phyloP scores from a whole-genome alignment of 2,888 invertebrate genomes.

The Eutolmus rufibarbis region DNA sequence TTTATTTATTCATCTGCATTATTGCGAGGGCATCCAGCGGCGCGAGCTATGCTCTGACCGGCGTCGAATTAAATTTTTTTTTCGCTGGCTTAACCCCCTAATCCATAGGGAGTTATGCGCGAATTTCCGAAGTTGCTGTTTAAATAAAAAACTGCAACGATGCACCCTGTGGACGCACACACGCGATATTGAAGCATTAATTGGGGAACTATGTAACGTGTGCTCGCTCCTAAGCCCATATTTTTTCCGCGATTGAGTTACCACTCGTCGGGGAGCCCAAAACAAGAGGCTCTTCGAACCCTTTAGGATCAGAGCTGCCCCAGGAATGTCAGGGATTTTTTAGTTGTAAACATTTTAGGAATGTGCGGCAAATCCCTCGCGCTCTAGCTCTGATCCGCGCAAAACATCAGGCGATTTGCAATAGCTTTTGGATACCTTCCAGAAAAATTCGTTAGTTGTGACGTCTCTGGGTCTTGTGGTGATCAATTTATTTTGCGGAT shows the following conservation, averaged over 20 bases:
- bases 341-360: not conserved
- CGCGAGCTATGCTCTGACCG: not conserved
- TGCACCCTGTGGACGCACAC: not conserved
- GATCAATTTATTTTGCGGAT: not conserved
- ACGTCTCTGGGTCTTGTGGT: not conserved
- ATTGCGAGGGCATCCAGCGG: not conserved
- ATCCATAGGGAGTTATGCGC: not conserved
- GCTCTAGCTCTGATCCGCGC: not conserved
- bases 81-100: not conserved
- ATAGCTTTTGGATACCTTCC: not conserved
- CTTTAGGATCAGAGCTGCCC: not conserved
- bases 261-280: not conserved
- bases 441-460: not conserved
- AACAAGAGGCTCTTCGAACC: not conserved
- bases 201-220: not conserved
- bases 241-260: not conserved
- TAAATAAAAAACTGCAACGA: not conserved
- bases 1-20: conserved; percentile 33
- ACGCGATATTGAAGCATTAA: not conserved
- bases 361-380: not conserved
- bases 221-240: not conserved
- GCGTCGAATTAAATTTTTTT: not conserved
- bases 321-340: not conserved
- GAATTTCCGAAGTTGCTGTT: not conserved
- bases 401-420: not conserved